These are phyloP conservation scores for Apodemus speciosus DNA, from an alignment of 2,113 vertebrate genomes.

Conservation along the genomic window DNA sequence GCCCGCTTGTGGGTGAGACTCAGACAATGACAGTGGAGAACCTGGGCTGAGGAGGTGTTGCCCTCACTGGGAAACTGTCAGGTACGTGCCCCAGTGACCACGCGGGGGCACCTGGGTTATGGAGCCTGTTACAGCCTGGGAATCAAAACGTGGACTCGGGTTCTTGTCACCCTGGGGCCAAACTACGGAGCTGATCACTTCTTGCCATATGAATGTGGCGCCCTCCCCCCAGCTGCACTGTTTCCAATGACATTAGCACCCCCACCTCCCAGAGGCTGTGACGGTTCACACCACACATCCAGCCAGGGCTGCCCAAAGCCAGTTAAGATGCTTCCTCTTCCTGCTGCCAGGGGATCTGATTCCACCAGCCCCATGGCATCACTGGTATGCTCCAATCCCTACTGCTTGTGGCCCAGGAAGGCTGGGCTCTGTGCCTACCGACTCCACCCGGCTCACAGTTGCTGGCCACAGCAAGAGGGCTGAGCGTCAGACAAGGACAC, in stretches of 20 bases:
- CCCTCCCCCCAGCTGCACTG: too few species aligned
- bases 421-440: rapidly evolving
- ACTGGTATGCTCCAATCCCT: background rate
- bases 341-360: rapidly evolving
- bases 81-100: background rate
- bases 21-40: rapidly evolving
- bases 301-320: rapidly evolving
- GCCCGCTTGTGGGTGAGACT: rapidly evolving
- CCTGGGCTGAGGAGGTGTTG: rapidly evolving
- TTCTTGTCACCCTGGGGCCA: background rate
- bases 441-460: background rate
- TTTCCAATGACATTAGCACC: background rate
- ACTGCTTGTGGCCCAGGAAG: background rate
- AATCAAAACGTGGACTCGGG: too few species aligned
- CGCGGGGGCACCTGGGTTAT: background rate
- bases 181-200: too few species aligned
- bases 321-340: rapidly evolving
- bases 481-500: background rate
- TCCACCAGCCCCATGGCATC: background rate
- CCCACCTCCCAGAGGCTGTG: background rate
- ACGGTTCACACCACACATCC: rapidly evolving
- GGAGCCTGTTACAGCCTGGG: background rate
- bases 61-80: background rate
- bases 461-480: background rate
- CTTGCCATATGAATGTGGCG: too few species aligned